Percentiles rank a stretch among this genome's conserved stretches.
Conservation (phyloP, 2,797 vertebrate genomes). For the Tenualosa thibaudeaui region DNA sequence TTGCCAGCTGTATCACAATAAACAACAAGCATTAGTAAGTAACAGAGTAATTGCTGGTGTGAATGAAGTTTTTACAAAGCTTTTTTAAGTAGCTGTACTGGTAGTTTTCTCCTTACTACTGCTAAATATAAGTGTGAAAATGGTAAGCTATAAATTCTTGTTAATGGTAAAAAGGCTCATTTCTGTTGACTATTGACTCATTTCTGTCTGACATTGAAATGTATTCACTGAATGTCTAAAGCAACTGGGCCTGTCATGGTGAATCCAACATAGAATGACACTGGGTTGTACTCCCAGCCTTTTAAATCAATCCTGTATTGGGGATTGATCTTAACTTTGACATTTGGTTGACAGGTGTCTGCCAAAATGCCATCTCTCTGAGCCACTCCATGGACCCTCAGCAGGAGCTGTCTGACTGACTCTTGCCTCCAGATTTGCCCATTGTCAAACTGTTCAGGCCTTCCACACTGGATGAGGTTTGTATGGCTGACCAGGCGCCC, state of each 20-base stretch:
- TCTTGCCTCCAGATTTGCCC: conserved; percentile 60
- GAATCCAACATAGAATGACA: conserved; percentile 69
- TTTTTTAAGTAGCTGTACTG: no score
- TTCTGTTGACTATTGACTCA: no score
- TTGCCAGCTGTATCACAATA: no score
- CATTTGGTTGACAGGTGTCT: conserved; percentile 41
- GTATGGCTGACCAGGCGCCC: conserved; percentile 49
- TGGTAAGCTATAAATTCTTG: no score
- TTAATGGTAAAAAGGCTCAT: no score
- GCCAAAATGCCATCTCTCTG: conserved; percentile 34
- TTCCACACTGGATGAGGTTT: conserved; percentile 44
- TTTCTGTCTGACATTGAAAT: no score
- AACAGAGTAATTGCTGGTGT: no score
- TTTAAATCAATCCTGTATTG: conserved; percentile 60
- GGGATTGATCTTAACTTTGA: conserved; percentile 57
- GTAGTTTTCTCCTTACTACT: no score
- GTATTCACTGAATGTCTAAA: conserved; percentile 53
- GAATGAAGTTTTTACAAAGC: no score
- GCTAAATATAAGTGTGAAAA: no score
- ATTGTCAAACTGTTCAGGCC: conserved; percentile 46
- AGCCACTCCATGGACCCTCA: conserved; percentile 53
- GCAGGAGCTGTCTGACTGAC: conserved; percentile 52
- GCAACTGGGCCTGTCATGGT: conserved; percentile 65
- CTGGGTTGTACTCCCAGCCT: conserved; percentile 22
- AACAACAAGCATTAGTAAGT: neutral